Evolutionary conservation across 1,140 invertebrate species (phyloP).

Genomic region (Drosophila sechellia): DNA sequence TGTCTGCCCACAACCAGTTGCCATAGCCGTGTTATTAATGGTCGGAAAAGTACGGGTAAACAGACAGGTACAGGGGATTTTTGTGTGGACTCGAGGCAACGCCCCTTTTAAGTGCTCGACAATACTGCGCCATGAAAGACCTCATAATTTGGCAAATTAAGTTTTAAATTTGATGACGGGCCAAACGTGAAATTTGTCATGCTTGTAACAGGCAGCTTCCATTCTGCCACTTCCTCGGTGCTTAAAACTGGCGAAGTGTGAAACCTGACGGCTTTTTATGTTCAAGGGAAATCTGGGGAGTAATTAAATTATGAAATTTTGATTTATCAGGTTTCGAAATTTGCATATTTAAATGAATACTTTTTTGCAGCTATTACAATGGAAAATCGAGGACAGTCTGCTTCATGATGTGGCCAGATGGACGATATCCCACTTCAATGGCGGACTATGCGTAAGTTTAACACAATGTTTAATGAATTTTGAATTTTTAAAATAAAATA

Average conservation of each 20-base stretch:
- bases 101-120: conserved; percentile 55
- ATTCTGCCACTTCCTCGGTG: neutral
- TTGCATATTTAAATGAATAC: conserved; percentile 15
- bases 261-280: conserved; percentile 35
- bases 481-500: too few relatives aligned
- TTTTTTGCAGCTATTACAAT: conserved; percentile 85
- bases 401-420: conserved; percentile 89
- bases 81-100: neutral
- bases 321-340: conserved; percentile 19
- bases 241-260: conserved; percentile 9
- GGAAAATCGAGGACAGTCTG: conserved; percentile 87
- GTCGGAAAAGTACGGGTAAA: conserved; percentile 33
- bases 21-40: conserved; percentile 54
- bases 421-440: conserved; percentile 86
- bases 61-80: neutral
- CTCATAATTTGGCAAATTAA: conserved; percentile 67
- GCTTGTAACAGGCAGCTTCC: conserved; percentile 13
- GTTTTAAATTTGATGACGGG: conserved; percentile 65
- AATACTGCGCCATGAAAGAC: conserved; percentile 51
- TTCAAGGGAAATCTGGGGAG: conserved; percentile 1
- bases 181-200: conserved; percentile 46
- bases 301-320: conserved; percentile 47
- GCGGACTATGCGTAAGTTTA: conserved; percentile 87
- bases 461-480: too few relatives aligned
- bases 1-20: conserved; percentile 43